phyloP scores from a whole-genome alignment of 1,140 invertebrate species.

The Drosophila tropicalis region DNA sequence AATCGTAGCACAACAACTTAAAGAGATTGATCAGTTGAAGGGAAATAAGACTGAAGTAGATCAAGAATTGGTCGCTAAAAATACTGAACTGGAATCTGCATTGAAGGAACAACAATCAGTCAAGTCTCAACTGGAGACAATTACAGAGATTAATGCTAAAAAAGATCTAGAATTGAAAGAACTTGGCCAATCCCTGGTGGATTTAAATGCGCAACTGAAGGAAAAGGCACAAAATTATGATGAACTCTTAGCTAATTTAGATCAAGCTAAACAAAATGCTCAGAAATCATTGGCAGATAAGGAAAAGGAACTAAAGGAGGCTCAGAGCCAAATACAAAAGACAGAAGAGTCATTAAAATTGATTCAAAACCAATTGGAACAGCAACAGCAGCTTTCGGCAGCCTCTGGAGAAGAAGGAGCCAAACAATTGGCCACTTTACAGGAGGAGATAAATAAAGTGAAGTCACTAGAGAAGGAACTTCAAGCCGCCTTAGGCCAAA shows the following conservation, averaged over 20 bases:
- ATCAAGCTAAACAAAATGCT: conserved; percentile 15
- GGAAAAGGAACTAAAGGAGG: conserved; percentile 14
- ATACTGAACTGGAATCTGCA: conserved; percentile 17
- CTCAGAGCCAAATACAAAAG: background rate
- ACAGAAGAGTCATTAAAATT: conserved; percentile 19
- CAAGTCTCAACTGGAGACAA: conserved; percentile 1
- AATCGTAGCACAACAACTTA: background rate
- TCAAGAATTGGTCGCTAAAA: conserved; percentile 24
- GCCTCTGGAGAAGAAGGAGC: conserved; percentile 33
- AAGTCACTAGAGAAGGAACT: conserved; percentile 15
- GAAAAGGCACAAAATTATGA: background rate
- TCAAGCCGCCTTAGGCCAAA: conserved; percentile 10
- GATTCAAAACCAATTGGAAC: conserved; percentile 45
- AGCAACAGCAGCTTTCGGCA: conserved; percentile 47
- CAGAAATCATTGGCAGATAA: conserved; percentile 14
- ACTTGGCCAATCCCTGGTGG: conserved; percentile 4
- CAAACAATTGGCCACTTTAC: conserved; percentile 42
- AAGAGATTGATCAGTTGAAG: conserved; percentile 24
- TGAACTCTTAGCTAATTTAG: background rate
- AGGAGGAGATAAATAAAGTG: conserved; percentile 37
- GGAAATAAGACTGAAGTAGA: conserved; percentile 14
- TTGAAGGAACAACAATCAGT: conserved; percentile 22
- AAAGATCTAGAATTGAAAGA: conserved; percentile 15
- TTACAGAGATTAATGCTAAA: conserved; percentile 5
- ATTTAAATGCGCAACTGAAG: conserved; percentile 41